These are phyloP conservation scores for Brotogeris chrysoptera DNA, from an alignment of 2,797 vertebrate species.

Conservation along the genomic window DNA sequence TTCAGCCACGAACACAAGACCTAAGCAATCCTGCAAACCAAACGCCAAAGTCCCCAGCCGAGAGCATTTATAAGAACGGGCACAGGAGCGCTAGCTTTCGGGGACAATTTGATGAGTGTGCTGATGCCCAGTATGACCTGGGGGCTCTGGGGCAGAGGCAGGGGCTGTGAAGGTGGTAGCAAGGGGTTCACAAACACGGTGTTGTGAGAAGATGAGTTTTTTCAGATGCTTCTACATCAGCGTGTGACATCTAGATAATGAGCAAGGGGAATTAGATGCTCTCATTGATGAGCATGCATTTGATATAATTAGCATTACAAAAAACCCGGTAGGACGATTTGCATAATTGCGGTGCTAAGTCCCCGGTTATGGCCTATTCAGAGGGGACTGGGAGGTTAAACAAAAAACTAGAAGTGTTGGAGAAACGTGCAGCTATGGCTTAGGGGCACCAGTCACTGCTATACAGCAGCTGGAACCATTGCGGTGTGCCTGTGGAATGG, in stretches of 20 bases:
- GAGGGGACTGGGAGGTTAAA: not conserved
- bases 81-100: not conserved
- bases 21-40: not conserved
- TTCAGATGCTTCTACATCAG: not conserved
- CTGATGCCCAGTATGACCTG: not conserved
- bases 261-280: constrained; percentile 15
- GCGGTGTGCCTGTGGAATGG: not conserved
- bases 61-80: not conserved
- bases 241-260: not conserved
- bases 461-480: not conserved
- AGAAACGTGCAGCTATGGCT: not conserved
- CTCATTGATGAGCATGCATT: constrained; percentile 47
- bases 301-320: constrained; percentile 59
- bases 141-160: not conserved
- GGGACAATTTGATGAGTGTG: not conserved
- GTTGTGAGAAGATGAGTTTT: not conserved
- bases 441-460: not conserved
- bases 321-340: constrained; percentile 16
- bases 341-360: constrained; percentile 16
- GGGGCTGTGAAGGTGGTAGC: not conserved
- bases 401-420: not conserved
- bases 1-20: not conserved
- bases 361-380: not conserved
- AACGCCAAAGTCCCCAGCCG: not conserved
- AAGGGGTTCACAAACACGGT: not conserved